Base-by-base conservation (phyloP, 2,888 invertebrate species). In the Hypolimnas misippus region DNA sequence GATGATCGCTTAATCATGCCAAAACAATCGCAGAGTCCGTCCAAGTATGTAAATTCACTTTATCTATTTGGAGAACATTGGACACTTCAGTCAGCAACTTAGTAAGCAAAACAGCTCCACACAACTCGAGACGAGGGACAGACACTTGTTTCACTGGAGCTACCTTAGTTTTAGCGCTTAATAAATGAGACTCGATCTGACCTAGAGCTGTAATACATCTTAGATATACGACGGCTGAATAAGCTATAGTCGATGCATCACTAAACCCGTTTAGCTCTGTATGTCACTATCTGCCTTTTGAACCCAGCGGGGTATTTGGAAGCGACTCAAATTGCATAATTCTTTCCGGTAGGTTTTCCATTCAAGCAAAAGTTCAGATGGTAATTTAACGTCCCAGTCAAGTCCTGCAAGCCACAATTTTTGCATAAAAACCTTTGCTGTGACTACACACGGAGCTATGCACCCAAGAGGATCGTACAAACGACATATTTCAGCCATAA, bases 391-490 rank as follows among this genome's bases (percentile, higher is more conserved):
- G 46, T 66, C 66, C 66, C 63, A 66, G 8, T 54, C 49, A 8
- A 61, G 14, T 14, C 55, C 61, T 31, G 52, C 38, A 14, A 66
- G 12, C 66, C 66, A 66, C 6, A 66, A 60, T 53, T 46, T 66
- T 56, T 63, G 66, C 7, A 63, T 61, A 5, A 66, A 40, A 19
- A 55, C 19, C 38, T 62, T 66, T 21, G 62, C 60, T 54, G 50
- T 33, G 6, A 66, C 50, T 57, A 66, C 35, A 52, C 66, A 53
- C n/a, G 62, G 66, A 21, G 70, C 68, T 46, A 71, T 53, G 70
- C 70, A 73, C 1, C 73, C 73, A 3, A 73, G 19, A 0, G 66
- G 66, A 33, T 63, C 62, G 46, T 51, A 60, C 54, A 72, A 35
- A 8, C 62, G 35, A 10, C 63, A 40, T 5, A 72, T 65, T 10